phyloP scores from a whole-genome alignment of 2,888 invertebrate species.

The Eristalis intricaria region DNA sequence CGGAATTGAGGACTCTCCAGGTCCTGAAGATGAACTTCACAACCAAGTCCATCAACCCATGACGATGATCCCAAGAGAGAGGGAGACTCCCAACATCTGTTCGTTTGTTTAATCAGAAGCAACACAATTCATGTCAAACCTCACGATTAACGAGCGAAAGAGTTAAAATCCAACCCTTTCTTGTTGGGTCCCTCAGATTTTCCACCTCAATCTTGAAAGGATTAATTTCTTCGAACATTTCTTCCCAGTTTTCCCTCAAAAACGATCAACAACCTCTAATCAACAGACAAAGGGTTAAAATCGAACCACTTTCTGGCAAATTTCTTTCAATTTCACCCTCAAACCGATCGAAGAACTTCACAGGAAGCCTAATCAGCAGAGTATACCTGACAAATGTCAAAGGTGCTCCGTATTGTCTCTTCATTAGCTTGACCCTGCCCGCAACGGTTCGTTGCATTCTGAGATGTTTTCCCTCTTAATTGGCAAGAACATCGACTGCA shows the following conservation, averaged over 20 bases:
- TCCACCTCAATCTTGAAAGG: neutral
- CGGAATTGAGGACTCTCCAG: neutral
- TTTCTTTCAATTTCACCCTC: neutral
- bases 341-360: neutral
- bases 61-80: neutral
- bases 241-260: neutral
- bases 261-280: neutral
- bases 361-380: neutral
- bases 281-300: neutral
- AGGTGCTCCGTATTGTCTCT: constrained; percentile 42
- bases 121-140: neutral
- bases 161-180: neutral
- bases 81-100: neutral
- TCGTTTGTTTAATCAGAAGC: neutral
- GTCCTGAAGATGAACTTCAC: no score
- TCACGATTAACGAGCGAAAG: neutral
- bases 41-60: neutral
- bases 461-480: neutral
- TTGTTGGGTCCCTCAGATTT: neutral
- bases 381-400: neutral
- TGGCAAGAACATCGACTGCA: neutral
- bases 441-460: constrained; percentile 29
- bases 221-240: neutral
- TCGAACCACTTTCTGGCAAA: neutral
- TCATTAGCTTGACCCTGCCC: constrained; percentile 46